Base-by-base conservation (phyloP, 2,113 vertebrate species). In the Lonchura striata region DNA sequence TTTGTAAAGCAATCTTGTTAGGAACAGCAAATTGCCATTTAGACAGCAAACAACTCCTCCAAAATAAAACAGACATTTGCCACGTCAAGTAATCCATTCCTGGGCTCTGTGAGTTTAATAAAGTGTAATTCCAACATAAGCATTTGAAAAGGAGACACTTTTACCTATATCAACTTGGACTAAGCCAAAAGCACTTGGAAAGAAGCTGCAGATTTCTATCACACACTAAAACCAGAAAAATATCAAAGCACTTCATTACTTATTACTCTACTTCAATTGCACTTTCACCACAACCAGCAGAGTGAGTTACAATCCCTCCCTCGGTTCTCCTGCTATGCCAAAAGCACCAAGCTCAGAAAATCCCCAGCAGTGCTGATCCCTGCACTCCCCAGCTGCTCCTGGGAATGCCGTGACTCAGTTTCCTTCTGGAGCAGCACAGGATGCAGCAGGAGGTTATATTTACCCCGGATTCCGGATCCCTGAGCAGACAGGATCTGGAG, bases 241-340 rank as follows among this genome's bases (percentile, higher is more conserved):
- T 18, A 66, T 4, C 84, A 68, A 81, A 94, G 80, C 47, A 13
- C 42, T 53, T 69, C 28, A 25, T 37, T 63, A 49, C 61, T 76
- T 85, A 37, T 27, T 46, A 4, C 37, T 56, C 0, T 4, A 28
- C 56, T 65, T 21, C 28, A 65, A 50, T 0, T 27, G 57, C 31
- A 65, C 63, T 64, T 47, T 27, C 14, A 35, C 15, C 21, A 15
- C 4, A 20, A 33, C 5, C 50, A 57, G 39, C 61, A 54, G 23
- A 14, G 21, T 13, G 64, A 53, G 24, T 37, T 25, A 4, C 13
- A 23, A 4, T 10, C 44, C 6, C 44, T 47, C 12, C 10, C 49
- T 11, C 0, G 17, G 5, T 4, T 37, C 57, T 56, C 57, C 3
- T 3, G 70, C 82, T 21, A 1, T 0, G 9, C 56, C 44, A 57